Percentiles rank a stretch among this genome's conserved stretches.
Conservation (phyloP, 2,113 vertebrate species). For the Lepus europaeus region DNA sequence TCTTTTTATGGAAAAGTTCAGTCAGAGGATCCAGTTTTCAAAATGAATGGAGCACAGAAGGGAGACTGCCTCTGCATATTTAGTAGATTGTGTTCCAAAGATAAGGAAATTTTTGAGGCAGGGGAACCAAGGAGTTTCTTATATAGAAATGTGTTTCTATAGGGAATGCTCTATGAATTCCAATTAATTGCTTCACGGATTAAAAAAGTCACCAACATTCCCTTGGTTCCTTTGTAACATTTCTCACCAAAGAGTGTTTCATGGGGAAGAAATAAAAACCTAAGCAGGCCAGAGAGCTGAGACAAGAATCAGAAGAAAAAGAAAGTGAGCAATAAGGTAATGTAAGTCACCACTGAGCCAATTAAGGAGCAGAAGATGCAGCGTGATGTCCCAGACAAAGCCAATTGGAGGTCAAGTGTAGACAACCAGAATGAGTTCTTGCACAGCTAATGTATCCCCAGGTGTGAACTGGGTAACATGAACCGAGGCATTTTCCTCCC, state of each 20-base stretch:
- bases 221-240: constrained; percentile 48
- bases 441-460: constrained; percentile 38
- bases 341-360: constrained; percentile 52
- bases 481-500: not conserved
- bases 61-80: constrained; percentile 50
- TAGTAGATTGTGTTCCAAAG: constrained; percentile 47
- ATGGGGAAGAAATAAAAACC: constrained; percentile 60
- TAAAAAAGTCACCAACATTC: constrained; percentile 14
- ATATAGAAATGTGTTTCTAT: constrained; percentile 23
- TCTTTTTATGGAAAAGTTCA: constrained; percentile 67
- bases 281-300: constrained; percentile 45
- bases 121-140: constrained; percentile 45
- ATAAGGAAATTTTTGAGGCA: constrained; percentile 44
- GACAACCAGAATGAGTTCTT: constrained; percentile 22
- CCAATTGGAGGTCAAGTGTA: constrained; percentile 46
- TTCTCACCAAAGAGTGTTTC: constrained; percentile 51
- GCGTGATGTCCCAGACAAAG: constrained; percentile 6
- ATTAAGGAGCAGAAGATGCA: constrained; percentile 23
- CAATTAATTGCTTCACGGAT: constrained; percentile 65
- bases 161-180: constrained; percentile 54
- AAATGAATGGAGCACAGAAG: not conserved
- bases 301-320: constrained; percentile 22
- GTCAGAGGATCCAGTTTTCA: constrained; percentile 56
- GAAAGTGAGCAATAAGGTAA: constrained; percentile 17
- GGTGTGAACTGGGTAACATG: constrained; percentile 4